These are phyloP conservation scores for Etheostoma perlongum DNA, from an alignment of 2,797 vertebrate species.

Conservation along the genomic window DNA sequence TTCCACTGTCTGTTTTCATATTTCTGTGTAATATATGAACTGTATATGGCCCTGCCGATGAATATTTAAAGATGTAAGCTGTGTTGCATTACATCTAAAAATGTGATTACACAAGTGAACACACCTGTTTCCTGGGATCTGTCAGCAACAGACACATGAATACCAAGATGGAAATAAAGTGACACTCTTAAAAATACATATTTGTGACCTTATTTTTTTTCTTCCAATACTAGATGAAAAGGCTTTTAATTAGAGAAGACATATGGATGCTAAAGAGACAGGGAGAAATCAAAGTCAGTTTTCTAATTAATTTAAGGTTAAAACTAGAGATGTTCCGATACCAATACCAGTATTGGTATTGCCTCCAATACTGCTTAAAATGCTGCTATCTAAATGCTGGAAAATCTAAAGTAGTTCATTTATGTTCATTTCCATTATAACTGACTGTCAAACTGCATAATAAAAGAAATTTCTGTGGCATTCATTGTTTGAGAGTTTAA, in stretches of 20 bases:
- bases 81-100: slow-evolving; percentile 1
- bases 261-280: background rate
- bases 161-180: slow-evolving; percentile 18
- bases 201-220: background rate
- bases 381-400: too few relatives aligned
- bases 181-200: background rate
- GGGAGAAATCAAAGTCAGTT: background rate
- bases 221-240: background rate
- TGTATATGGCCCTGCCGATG: background rate
- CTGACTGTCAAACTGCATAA: too few relatives aligned
- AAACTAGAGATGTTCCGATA: too few relatives aligned
- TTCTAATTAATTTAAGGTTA: background rate
- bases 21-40: background rate
- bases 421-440: too few relatives aligned
- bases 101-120: background rate
- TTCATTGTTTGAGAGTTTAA: too few relatives aligned
- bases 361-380: too few relatives aligned
- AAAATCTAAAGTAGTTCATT: too few relatives aligned
- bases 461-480: too few relatives aligned
- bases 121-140: background rate
- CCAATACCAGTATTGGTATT: too few relatives aligned
- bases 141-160: background rate
- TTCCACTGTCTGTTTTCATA: background rate
- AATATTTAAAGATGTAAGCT: background rate
- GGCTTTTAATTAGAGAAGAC: background rate